Conservation (phyloP, 1,140 invertebrate genomes). For the Mizuhopecten yessoensis region DNA sequence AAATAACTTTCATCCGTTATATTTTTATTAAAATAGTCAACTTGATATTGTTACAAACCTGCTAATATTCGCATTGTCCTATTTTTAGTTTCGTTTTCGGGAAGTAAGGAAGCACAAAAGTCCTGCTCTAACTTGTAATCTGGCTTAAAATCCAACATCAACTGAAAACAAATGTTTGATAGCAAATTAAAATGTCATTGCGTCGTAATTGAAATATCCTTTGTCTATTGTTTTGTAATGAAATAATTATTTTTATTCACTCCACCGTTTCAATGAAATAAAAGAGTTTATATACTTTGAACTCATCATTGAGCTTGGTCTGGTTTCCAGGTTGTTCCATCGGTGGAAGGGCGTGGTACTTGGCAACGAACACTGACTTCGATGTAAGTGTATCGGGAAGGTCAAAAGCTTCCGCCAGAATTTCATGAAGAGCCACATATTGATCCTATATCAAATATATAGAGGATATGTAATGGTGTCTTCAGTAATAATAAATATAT, state of each 20-base stretch:
- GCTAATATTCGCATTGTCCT: background rate
- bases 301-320: background rate
- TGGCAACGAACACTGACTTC: background rate
- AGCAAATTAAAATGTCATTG: too few species aligned
- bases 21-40: too few species aligned
- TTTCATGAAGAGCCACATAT: slow-evolving; percentile 44
- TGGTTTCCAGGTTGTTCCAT: background rate
- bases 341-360: background rate
- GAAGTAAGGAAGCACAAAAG: background rate
- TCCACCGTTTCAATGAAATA: background rate
- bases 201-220: too few species aligned
- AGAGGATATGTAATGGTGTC: background rate
- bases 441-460: too few species aligned
- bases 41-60: too few species aligned
- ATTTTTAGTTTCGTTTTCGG: background rate
- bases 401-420: slow-evolving; percentile 18
- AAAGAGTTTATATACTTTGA: background rate
- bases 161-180: background rate
- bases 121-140: background rate
- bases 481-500: too few species aligned
- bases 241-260: background rate
- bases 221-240: background rate
- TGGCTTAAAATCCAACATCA: background rate
- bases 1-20: too few species aligned
- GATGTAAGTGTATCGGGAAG: slow-evolving; percentile 41